phyloP scores from a whole-genome alignment of 2,113 vertebrate species.

The Epinephelus moara region DNA sequence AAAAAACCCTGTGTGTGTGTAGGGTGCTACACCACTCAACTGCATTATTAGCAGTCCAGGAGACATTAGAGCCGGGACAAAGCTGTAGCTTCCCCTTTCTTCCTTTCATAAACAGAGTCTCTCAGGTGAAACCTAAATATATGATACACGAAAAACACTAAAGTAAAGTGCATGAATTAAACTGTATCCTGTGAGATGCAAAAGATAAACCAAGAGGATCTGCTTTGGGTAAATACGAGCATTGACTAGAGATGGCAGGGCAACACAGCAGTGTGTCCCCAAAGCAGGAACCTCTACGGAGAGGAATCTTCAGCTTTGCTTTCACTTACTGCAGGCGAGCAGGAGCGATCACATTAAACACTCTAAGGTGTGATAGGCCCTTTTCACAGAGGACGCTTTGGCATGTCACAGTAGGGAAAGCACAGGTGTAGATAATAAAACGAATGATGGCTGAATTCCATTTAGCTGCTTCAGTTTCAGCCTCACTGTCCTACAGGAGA shows the following conservation, averaged over 20 bases:
- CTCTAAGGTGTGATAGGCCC: neutral
- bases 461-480: constrained; percentile 20
- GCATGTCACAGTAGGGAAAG: neutral
- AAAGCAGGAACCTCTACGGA: constrained; percentile 16
- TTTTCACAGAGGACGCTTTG: neutral
- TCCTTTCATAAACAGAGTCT: constrained; percentile 28
- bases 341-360: neutral
- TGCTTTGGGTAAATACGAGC: neutral
- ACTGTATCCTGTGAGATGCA: neutral
- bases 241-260: neutral
- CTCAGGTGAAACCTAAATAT: constrained; percentile 1
- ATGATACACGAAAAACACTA: neutral
- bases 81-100: constrained; percentile 32
- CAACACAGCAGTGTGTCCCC: neutral
- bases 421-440: neutral
- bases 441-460: neutral
- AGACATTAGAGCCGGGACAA: constrained; percentile 50
- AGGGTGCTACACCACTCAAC: constrained; percentile 63
- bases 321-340: neutral
- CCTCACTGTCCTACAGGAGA: neutral
- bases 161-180: neutral
- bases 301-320: neutral
- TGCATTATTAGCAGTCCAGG: constrained; percentile 46
- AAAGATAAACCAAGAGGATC: neutral
- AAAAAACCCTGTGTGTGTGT: constrained; percentile 35